A percentile compares a stretch with the other conserved stretches of the same genome.
Evolutionary conservation across 2,113 vertebrate species (phyloP).

Genomic region (Oreotragus oreotragus): DNA sequence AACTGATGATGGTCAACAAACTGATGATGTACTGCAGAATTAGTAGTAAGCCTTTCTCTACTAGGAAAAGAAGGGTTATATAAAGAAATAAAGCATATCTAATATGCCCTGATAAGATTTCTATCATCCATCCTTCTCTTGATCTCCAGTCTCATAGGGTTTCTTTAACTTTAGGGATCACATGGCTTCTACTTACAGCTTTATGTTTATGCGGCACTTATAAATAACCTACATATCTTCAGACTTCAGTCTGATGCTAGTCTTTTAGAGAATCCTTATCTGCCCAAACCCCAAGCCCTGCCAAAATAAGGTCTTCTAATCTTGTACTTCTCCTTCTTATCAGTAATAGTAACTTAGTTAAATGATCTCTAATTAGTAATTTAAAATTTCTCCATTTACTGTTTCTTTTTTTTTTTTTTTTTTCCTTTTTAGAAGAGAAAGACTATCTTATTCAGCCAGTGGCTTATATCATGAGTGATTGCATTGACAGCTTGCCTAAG

Average conservation of each 20-base stretch:
- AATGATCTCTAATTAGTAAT: not conserved
- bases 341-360: not conserved
- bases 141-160: not conserved
- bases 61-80: not conserved
- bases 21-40: not conserved
- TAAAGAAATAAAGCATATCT: not conserved
- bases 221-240: not conserved
- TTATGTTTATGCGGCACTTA: not conserved
- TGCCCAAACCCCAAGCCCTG: not conserved
- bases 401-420: not conserved
- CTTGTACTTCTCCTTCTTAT: not conserved
- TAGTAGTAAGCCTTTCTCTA: not conserved
- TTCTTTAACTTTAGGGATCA: not conserved
- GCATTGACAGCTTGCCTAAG: not conserved
- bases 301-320: not conserved
- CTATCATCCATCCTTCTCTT: not conserved
- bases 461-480: not conserved
- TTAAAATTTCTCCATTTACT: not conserved
- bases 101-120: not conserved
- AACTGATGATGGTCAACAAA: not conserved
- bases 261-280: not conserved
- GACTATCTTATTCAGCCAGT: not conserved
- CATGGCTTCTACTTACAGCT: not conserved
- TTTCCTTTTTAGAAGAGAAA: not conserved
- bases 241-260: not conserved